phyloP scores from a whole-genome alignment of 2,888 invertebrate genomes.

The Lacanobia wlatinum region DNA sequence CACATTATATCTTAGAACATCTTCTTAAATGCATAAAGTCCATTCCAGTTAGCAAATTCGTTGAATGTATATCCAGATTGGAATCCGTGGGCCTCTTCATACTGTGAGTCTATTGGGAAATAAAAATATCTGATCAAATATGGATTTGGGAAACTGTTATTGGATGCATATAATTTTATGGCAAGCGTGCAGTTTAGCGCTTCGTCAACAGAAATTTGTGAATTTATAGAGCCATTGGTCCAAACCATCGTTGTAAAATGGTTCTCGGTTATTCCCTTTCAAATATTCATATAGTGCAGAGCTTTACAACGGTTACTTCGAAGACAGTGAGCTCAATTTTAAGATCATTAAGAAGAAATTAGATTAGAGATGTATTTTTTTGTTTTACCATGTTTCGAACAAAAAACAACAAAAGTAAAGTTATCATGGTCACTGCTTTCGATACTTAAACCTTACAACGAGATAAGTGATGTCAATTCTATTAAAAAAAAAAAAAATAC shows the following conservation, averaged over 20 bases:
- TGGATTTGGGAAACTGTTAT: constrained; percentile 82
- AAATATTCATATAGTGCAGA: constrained; percentile 13
- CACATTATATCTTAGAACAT: constrained; percentile 78
- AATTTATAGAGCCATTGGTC: constrained; percentile 20
- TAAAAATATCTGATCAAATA: constrained; percentile 84
- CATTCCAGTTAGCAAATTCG: constrained; percentile 74
- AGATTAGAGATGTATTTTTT: too few species aligned
- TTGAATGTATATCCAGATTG: constrained; percentile 73
- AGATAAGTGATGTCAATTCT: too few species aligned
- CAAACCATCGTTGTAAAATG: not conserved
- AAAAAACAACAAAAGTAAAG: too few species aligned
- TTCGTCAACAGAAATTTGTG: constrained; percentile 35
- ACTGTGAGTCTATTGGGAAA: constrained; percentile 89
- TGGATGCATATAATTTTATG: constrained; percentile 53
- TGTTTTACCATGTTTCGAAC: too few species aligned
- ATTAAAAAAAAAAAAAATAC: too few species aligned
- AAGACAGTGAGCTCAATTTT: too few species aligned
- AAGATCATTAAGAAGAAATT: too few species aligned
- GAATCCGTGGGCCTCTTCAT: constrained; percentile 81
- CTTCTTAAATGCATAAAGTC: constrained; percentile 86
- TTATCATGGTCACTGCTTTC: too few species aligned
- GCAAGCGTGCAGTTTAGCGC: constrained; percentile 58
- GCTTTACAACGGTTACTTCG: not conserved
- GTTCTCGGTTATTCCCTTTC: not conserved
- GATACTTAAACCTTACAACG: too few species aligned